Conservation (phyloP, 2,888 invertebrate species). For the Zootermopsis nevadensis region DNA sequence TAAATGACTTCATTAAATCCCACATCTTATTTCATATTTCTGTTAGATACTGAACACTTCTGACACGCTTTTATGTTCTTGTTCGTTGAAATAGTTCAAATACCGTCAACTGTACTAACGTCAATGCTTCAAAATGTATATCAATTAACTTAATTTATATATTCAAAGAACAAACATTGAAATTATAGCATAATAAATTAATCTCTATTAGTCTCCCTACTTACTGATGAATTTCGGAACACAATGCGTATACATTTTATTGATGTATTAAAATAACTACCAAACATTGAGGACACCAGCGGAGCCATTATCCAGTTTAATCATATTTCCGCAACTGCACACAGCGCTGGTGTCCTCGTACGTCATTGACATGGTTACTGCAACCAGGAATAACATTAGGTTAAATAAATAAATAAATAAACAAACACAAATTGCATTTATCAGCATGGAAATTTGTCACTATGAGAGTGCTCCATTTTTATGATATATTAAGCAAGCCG, state of each 20-base stretch:
- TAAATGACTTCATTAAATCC: slow-evolving; percentile 33
- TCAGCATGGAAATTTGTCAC: too few relatives aligned
- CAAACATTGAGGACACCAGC: not conserved
- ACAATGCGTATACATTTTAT: slow-evolving; percentile 8
- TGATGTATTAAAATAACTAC: not conserved
- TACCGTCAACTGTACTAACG: not conserved
- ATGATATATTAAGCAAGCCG: too few relatives aligned
- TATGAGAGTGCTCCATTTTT: too few relatives aligned
- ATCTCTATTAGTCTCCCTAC: not conserved
- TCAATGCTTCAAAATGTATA: not conserved
- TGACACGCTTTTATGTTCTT: not conserved
- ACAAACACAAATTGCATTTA: too few relatives aligned
- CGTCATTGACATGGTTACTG: not conserved
- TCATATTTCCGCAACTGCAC: not conserved
- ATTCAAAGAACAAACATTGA: too few relatives aligned
- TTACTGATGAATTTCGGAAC: slow-evolving; percentile 31
- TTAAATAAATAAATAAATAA: not conserved
- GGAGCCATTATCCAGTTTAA: not conserved
- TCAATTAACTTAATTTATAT: too few relatives aligned
- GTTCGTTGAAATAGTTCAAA: not conserved
- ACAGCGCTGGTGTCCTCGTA: not conserved
- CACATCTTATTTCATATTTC: slow-evolving; percentile 12
- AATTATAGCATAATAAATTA: not conserved
- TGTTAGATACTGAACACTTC: not conserved
- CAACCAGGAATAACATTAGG: not conserved